phyloP scores from a whole-genome alignment of 2,888 invertebrate species.

The Ommatoiulus sabulosus region DNA sequence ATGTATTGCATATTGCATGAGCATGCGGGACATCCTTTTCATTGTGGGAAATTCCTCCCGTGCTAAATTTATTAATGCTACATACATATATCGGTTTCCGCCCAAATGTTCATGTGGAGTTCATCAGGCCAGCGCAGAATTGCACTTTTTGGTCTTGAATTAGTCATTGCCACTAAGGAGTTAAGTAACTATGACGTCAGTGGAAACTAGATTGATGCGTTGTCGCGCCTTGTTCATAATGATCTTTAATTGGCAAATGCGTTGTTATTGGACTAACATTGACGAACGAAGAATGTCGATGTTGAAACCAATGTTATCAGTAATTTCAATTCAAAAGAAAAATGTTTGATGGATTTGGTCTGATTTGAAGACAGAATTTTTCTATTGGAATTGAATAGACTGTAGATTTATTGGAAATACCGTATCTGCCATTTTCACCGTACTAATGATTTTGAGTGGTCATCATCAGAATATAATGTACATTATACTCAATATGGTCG shows the following conservation, averaged over 20 bases:
- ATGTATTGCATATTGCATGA: not conserved
- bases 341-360: too few species aligned
- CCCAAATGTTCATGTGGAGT: constrained; percentile 31
- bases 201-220: not conserved
- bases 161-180: constrained; percentile 1
- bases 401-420: too few species aligned
- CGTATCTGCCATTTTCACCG: too few species aligned
- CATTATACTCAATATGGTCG: too few species aligned
- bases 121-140: constrained; percentile 8
- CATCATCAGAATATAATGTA: too few species aligned
- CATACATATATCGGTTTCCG: constrained; percentile 15
- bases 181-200: not conserved
- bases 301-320: too few species aligned
- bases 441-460: too few species aligned
- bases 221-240: not conserved
- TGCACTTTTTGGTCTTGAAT: constrained; percentile 1
- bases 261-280: too few species aligned
- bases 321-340: too few species aligned
- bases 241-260: not conserved
- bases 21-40: not conserved
- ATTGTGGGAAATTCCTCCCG: constrained; percentile 32
- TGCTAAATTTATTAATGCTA: not conserved
- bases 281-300: too few species aligned
- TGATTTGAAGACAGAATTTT: too few species aligned
- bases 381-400: too few species aligned